Base-by-base conservation (phyloP, 2,797 vertebrate genomes). In the Argyrosomus regius region DNA sequence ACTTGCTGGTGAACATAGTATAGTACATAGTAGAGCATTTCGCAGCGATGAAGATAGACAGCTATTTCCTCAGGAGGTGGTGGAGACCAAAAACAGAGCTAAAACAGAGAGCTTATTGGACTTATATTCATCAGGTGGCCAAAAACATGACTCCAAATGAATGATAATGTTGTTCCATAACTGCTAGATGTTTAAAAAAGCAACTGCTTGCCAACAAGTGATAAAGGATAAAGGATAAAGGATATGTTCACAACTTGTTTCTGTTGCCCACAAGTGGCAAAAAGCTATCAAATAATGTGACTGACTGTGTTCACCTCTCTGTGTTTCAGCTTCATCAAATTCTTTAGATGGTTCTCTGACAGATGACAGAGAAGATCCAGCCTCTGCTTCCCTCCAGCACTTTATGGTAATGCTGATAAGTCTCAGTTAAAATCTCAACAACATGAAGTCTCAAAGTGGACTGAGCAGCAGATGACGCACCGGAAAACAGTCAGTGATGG, bases 401-500 rank as follows among this genome's bases (percentile, higher is more conserved):
- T 48, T 28, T 58, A 13, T n/a, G 39, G 12, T 49, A 2, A 41
- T 13, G 41, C 20, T 11, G 4, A 12, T 24, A 1, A 48, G 46
- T 28, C 50, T 31, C 3, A 11, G 58, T 59, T 62, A 17, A 59
- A 31, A 35, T 53, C 24, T 62, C 20, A 48, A 20, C 6, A 39
- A 28, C 57, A 90, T 90, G 87, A 75, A 58, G 73, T 77, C 69
- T 63, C 53, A 9, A 7, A 72, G 65, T 52, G n/a, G 52, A 49
- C 59, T 1, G 39, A 72, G 70, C 41, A 1, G n/a, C 77, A 73
- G 72, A 83, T 89, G 82, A 88, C 5, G 5, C 0, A 43, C 20
- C 41, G 6, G 58, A 24, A 10, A 49, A 59, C 0, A n/a, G 39
- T 22, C 18, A 16, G 18, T 4, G 61, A 92, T 92, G 89, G 89